A percentile compares a stretch with the other conserved stretches of the same genome.
These are phyloP conservation scores for Buphagus erythrorhynchus DNA, from an alignment of 2,797 vertebrate species.

Conservation along the genomic window DNA sequence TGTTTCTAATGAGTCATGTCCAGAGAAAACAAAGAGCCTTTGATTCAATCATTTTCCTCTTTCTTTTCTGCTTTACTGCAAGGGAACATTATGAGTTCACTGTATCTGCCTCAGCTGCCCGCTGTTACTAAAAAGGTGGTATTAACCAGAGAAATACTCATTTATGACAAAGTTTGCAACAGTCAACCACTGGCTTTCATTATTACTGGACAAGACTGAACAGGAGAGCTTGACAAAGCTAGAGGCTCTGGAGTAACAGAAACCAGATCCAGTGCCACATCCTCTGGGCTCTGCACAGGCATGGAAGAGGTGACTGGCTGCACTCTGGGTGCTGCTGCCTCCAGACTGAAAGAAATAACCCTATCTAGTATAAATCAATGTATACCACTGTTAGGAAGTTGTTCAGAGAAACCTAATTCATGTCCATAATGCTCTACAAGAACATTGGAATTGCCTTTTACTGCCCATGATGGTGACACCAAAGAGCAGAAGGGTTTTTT, in stretches of 20 bases:
- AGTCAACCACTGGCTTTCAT: neutral
- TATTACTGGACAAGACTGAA: neutral
- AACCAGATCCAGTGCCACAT: neutral
- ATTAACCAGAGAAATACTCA: neutral
- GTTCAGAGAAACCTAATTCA: neutral
- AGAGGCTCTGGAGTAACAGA: neutral
- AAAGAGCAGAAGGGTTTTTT: neutral
- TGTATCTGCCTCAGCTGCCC: neutral
- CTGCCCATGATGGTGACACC: accelerated
- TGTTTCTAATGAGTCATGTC: neutral
- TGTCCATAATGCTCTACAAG: neutral
- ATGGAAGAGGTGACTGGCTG: neutral
- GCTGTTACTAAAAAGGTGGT: neutral
- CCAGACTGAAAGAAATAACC: neutral
- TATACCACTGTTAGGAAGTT: neutral
- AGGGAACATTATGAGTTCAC: neutral
- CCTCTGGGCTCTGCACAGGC: neutral
- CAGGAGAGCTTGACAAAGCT: neutral
- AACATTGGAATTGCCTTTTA: neutral
- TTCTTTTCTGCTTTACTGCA: neutral
- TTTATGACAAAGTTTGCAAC: neutral
- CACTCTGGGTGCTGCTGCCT: neutral
- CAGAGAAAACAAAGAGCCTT: slow-evolving; percentile 1
- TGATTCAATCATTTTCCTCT: neutral
- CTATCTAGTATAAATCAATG: neutral